Percentiles rank a stretch among this genome's conserved stretches.
phyloP scores from a whole-genome alignment of 2,113 vertebrate species.

The Oreochromis tanganicae region DNA sequence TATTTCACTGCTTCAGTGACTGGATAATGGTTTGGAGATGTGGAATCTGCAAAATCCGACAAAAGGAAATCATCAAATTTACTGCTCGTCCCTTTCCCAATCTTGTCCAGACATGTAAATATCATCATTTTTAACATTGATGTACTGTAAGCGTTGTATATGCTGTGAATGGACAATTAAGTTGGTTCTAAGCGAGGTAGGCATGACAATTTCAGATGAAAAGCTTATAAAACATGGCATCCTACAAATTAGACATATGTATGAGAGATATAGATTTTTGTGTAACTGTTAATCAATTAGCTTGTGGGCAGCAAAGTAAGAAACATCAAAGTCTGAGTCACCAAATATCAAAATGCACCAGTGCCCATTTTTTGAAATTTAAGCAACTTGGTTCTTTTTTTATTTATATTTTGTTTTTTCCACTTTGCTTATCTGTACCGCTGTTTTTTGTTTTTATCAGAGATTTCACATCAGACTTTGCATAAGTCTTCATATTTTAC shows the following conservation, averaged over 20 bases:
- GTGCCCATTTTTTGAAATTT: constrained; percentile 11
- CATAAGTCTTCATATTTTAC: constrained; percentile 37
- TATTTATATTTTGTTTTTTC: not conserved
- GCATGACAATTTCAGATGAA: constrained; percentile 11
- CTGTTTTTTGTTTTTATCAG: constrained; percentile 6
- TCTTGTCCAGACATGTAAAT: constrained; percentile 68
- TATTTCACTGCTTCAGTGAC: constrained; percentile 62
- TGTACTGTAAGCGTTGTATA: constrained; percentile 70
- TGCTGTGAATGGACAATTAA: constrained; percentile 63
- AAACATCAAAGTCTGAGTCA: constrained; percentile 33
- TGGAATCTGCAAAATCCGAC: constrained; percentile 33
- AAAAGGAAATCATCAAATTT: constrained; percentile 24
- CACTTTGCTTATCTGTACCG: constrained; percentile 59
- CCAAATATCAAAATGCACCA: constrained; percentile 26
- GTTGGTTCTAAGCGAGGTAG: constrained; percentile 17
- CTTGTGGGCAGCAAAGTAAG: constrained; percentile 36
- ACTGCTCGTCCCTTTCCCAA: constrained; percentile 1
- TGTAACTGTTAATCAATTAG: constrained; percentile 35
- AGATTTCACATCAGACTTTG: constrained; percentile 39
- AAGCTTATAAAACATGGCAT: constrained; percentile 23
- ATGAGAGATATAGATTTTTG: constrained; percentile 16
- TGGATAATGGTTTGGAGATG: constrained; percentile 51
- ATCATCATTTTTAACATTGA: constrained; percentile 62
- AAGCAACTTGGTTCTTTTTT: constrained; percentile 16
- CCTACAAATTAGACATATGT: not conserved